Base-by-base conservation (phyloP, 2,797 vertebrate genomes). In the Meda fulgida region DNA sequence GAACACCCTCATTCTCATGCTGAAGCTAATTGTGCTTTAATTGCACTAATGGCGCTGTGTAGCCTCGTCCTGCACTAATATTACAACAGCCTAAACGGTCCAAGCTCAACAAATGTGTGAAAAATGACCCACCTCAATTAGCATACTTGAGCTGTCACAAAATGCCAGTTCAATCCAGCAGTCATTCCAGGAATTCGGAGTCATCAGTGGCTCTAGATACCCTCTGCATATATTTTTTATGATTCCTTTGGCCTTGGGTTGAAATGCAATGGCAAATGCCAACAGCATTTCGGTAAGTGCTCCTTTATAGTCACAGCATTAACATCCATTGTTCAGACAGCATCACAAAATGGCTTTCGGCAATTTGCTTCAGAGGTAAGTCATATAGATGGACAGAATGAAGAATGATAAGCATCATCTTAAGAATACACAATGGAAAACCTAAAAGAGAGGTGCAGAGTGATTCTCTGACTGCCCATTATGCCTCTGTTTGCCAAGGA, bases 271-370 rank as follows among this genome's bases (percentile, higher is more conserved):
- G 58, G 87, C 83, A 88, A 90, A 90, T 87, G 89, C 85, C 86
- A 89, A 89, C 81, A 84, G 84, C 81, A 89, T 87, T 87, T 89
- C 66, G 53, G 82, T 87, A 89, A 90, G 88, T 89, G 90, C 88
- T 89, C 70, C 76, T 87, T 87, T 88, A 87, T 85, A 86, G 87
- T 83, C 71, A 72, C 79, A 85, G 77, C 88, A 89, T 89, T 92
- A 89, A 86, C 81, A 82, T 88, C 76, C 83, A 89, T 86, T 89
- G 88, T 89, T 90, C 87, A 85, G 85, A 87, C 78, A 83, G 76
- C 87, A 83, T 88, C 78, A 67, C 78, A 69, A 89, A 88, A 89
- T 86, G 83, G 87, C 87, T 84, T 84, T 86, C 55, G 16, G 87
- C 84, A 82, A 78, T 89, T 89, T 88, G 29, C 53, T 77, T 78